Evolutionary conservation across 2,888 invertebrate species (phyloP).

Genomic region (Tetrapedia diversipes): DNA sequence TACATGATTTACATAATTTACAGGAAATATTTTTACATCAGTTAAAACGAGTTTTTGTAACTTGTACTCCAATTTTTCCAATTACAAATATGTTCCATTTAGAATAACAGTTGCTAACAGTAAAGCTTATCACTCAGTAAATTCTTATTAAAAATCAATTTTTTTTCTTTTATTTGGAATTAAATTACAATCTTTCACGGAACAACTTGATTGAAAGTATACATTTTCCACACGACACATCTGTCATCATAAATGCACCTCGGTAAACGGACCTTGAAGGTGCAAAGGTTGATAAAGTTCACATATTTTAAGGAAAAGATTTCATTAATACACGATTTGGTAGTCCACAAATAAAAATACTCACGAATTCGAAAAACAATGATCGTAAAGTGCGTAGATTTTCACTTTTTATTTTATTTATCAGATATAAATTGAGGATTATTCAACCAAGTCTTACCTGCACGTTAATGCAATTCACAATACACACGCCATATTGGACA

Average conservation of each 20-base stretch:
- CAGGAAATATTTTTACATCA: neutral
- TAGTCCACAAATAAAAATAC: neutral
- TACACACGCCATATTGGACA: conserved; percentile 78
- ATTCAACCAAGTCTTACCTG: conserved; percentile 73
- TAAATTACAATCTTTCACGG: neutral
- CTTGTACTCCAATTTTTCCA: neutral
- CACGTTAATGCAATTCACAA: conserved; percentile 70
- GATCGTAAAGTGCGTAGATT: neutral
- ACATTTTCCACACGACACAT: conserved; percentile 21
- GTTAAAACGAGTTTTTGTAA: neutral
- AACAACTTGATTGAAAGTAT: neutral
- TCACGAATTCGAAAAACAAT: neutral
- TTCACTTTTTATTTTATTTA: conserved; percentile 6
- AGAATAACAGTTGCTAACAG: conserved; percentile 17
- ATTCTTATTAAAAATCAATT: neutral
- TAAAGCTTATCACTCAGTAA: conserved; percentile 2
- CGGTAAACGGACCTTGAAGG: conserved; percentile 56
- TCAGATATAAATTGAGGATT: conserved; percentile 38
- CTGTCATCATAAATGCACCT: conserved; percentile 53
- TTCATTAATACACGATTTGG: neutral
- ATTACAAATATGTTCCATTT: neutral
- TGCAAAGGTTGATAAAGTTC: conserved; percentile 51
- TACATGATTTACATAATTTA: neutral
- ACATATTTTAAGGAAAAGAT: conserved; percentile 53
- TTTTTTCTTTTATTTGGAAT: neutral